These are phyloP conservation scores for Campoletis sonorensis DNA, from an alignment of 1,140 invertebrate genomes.

Conservation along the genomic window DNA sequence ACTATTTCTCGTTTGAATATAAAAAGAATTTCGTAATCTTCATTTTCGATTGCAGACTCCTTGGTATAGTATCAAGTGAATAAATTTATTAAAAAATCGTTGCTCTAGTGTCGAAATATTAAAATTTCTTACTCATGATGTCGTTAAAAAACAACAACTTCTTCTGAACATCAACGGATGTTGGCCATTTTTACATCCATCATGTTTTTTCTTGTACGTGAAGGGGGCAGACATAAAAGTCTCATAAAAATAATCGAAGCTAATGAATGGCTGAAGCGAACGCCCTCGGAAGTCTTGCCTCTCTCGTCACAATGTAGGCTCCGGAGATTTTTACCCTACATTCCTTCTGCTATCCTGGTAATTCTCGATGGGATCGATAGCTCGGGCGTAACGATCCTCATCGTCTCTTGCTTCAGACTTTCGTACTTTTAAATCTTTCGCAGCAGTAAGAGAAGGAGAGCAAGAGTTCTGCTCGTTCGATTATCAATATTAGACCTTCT, in stretches of 20 bases:
- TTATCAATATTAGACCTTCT: too few relatives aligned
- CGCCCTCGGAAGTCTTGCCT: background rate
- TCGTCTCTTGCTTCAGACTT: background rate
- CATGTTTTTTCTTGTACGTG: background rate
- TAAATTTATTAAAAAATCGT: too few relatives aligned
- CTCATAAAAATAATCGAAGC: slow-evolving; percentile 5
- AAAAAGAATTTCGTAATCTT: too few relatives aligned
- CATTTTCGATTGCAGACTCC: too few relatives aligned
- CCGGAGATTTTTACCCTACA: slow-evolving; percentile 49
- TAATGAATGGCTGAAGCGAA: background rate
- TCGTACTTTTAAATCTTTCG: background rate
- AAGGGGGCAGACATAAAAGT: background rate
- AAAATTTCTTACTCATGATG: background rate
- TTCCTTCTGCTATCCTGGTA: slow-evolving; percentile 68
- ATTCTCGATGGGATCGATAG: slow-evolving; percentile 76
- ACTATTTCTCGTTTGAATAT: too few relatives aligned
- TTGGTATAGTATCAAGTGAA: too few relatives aligned
- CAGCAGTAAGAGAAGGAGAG: too few relatives aligned
- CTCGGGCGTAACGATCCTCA: slow-evolving; percentile 68
- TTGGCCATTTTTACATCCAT: background rate
- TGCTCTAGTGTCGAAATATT: too few relatives aligned
- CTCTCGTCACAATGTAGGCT: background rate
- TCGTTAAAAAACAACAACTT: background rate
- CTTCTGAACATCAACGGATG: background rate
- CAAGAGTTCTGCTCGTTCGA: too few relatives aligned